Conservation (phyloP, 2,797 vertebrate species). For the Merluccius polli region DNA sequence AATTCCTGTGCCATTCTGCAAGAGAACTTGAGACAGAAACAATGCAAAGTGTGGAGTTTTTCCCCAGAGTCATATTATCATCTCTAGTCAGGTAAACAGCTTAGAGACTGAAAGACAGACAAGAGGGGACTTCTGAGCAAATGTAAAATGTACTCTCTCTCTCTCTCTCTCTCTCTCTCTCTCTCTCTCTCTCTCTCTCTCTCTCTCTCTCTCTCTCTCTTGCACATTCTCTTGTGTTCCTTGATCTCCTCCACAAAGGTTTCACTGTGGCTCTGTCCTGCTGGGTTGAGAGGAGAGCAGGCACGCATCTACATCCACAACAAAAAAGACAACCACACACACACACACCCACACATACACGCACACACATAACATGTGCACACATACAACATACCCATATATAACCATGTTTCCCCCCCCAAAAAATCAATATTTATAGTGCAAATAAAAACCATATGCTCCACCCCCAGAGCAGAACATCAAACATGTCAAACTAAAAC, state of each 20-base stretch:
- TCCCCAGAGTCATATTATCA: slow-evolving; percentile 39
- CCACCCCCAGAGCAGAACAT: not conserved
- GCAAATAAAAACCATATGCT: not conserved
- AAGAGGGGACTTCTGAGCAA: slow-evolving; percentile 53
- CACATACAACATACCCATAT: not conserved
- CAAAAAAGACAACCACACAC: not conserved
- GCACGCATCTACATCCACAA: not conserved
- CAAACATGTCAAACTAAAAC: not conserved
- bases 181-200: slow-evolving; percentile 25
- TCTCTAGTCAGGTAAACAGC: slow-evolving; percentile 51
- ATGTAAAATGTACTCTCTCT: slow-evolving; percentile 35
- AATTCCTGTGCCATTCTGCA: slow-evolving; percentile 60
- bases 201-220: slow-evolving; percentile 29
- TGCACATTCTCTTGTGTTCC: not conserved
- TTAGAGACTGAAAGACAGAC: slow-evolving; percentile 14
- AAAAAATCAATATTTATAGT: not conserved
- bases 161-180: slow-evolving; percentile 22
- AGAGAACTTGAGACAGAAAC: slow-evolving; percentile 45
- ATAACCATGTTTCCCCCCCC: too few species aligned
- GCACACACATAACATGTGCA: not conserved
- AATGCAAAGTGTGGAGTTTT: slow-evolving; percentile 37
- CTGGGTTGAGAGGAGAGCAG: not conserved
- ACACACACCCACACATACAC: too few species aligned
- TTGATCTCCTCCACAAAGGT: not conserved
- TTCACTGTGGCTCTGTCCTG: not conserved